A percentile compares a stretch with the other conserved stretches of the same genome.
Conservation (phyloP, 2,888 invertebrate species). For the Acleris emargana region DNA sequence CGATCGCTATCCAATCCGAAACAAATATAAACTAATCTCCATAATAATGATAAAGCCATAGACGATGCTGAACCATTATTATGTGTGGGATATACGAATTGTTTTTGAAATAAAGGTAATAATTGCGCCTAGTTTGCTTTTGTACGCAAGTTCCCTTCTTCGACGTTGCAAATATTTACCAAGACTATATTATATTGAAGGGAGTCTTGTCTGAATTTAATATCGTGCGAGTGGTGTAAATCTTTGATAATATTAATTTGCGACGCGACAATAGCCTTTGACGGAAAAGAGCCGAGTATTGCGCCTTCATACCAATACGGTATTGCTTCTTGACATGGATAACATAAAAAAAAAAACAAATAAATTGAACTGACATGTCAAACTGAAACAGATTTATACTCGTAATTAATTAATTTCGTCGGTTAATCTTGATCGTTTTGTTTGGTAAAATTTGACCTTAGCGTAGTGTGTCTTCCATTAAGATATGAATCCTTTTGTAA, state of each 20-base stretch:
- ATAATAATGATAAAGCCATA: background rate
- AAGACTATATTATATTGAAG: conserved; percentile 53
- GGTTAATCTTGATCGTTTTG: too few relatives aligned
- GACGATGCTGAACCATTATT: background rate
- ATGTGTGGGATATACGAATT: conserved; percentile 45
- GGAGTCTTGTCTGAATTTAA: conserved; percentile 53
- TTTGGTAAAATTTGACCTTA: too few relatives aligned
- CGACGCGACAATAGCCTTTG: conserved; percentile 5
- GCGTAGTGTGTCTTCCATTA: too few relatives aligned
- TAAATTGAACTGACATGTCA: too few relatives aligned
- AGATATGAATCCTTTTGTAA: too few relatives aligned
- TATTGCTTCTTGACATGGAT: background rate
- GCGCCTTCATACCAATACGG: background rate
- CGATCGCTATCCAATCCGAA: conserved; percentile 25
- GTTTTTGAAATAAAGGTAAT: conserved; percentile 50
- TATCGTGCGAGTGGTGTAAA: conserved; percentile 51
- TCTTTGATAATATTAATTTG: conserved; percentile 37
- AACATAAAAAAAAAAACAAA: too few relatives aligned
- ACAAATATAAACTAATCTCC: conserved; percentile 29
- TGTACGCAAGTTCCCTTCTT: conserved; percentile 51
- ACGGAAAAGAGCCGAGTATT: background rate
- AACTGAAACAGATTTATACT: too few relatives aligned
- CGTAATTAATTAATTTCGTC: too few relatives aligned
- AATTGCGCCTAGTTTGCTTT: conserved; percentile 53
- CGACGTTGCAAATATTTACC: conserved; percentile 57